Base-by-base conservation (phyloP, 2,888 invertebrate genomes). In the Melinaea marsaeus region DNA sequence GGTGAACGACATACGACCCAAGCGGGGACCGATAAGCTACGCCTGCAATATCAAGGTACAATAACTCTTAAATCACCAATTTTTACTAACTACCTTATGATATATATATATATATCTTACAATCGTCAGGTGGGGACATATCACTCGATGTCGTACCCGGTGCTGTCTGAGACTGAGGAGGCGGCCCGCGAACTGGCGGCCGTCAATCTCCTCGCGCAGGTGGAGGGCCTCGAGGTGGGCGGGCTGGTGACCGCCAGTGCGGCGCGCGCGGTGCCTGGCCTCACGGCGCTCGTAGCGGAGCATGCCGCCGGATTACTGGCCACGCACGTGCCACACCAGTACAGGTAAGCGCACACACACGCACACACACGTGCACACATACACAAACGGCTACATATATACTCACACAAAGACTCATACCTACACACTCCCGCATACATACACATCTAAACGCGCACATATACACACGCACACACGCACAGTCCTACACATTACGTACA, bases 231-330 rank as follows among this genome's bases (percentile, higher is more conserved):
- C 4, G 83, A 84, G 68, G 76, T 76, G 56, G 78, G 74, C 32
- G 85, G 84, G 2, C 69, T 83, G 75, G 79, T 84, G 47, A 87
- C 85, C 5, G 80, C 88, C 5, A 70, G 78, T 47, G 71, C 73
- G 60, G 71, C 68, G 64, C 74, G 74, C 55, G 84, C 87, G 4
- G 67, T 85, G 47, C 59, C 74, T 11, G 73, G 73, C 48, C 86
- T 91, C 56, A 75, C 79, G n/a, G 79, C 83, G 59, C 80, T 91
- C 13, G 85, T 91, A 22, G 79, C 85, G 1, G 86, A 84, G 72
- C 88, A 89, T 75, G 90, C 92, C 57, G 90, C 92, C 64, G 94
- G 94, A 13, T 81, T 94, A 32, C 92, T 93, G 87, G 92, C 91
- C 5, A 91, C 83, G 69, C 91, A 90, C 58, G 85, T 94, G 68